Conservation (phyloP, 2,113 vertebrate genomes). For the Chinchilla lanigera region DNA sequence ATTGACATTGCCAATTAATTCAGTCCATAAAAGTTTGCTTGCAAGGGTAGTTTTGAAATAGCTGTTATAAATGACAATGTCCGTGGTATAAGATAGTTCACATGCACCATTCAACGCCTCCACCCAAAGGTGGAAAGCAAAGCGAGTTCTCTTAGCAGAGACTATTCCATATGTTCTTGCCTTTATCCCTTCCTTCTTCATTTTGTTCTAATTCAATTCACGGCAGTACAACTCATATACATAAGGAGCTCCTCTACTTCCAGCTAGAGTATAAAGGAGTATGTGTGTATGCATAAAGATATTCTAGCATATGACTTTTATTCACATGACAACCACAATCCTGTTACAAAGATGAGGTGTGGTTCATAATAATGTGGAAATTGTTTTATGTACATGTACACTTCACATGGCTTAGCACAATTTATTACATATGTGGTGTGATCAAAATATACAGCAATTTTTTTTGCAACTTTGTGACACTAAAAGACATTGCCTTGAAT, state of each 20-base stretch:
- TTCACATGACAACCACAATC: neutral
- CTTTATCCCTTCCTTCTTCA: neutral
- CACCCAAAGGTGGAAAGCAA: constrained; percentile 32
- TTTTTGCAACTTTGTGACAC: neutral
- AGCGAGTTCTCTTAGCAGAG: neutral
- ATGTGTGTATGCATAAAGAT: neutral
- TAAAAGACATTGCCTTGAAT: neutral
- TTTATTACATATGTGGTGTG: neutral
- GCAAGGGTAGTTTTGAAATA: constrained; percentile 5
- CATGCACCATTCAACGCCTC: neutral
- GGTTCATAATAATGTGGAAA: neutral
- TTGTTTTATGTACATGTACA: constrained; percentile 12
- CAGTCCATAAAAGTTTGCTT: neutral
- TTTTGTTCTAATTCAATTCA: neutral
- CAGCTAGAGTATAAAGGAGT: neutral
- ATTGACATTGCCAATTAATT: neutral
- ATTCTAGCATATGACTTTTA: neutral
- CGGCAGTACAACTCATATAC: neutral
- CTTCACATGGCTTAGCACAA: neutral
- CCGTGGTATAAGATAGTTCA: constrained; percentile 17
- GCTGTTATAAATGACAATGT: constrained; percentile 14
- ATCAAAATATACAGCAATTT: neutral
- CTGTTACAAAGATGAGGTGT: neutral
- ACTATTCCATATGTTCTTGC: neutral
- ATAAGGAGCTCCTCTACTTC: neutral